phyloP scores from a whole-genome alignment of 2,113 vertebrate genomes.

The Salvator merianae region DNA sequence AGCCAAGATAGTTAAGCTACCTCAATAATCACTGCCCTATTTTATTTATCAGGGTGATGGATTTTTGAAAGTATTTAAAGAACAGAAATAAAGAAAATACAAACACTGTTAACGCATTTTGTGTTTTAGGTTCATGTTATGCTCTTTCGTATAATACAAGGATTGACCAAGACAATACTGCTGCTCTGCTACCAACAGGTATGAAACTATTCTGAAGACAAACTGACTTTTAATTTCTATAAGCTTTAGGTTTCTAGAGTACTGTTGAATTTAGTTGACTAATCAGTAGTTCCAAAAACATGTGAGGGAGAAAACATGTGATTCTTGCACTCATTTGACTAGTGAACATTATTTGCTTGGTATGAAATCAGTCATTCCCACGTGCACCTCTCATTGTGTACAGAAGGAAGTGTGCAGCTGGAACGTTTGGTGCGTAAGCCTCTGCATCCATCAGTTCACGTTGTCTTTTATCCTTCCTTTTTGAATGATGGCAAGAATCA shows the following conservation, averaged over 20 bases:
- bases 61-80: no score
- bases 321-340: not conserved
- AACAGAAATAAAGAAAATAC: not conserved
- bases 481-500: not conserved
- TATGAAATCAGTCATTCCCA: not conserved
- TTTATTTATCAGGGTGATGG: no score
- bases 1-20: not conserved
- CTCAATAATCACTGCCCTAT: no score
- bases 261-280: not conserved
- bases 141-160: conserved; percentile 84
- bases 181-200: conserved; percentile 87
- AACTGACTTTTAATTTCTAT: fast-evolving
- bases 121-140: conserved; percentile 79
- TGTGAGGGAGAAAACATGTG: not conserved
- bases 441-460: not conserved
- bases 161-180: conserved; percentile 88
- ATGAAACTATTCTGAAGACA: conserved; percentile 36
- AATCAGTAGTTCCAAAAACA: not conserved
- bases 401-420: not conserved
- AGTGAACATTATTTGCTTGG: not conserved
- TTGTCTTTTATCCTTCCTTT: not conserved
- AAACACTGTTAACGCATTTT: conserved; percentile 38
- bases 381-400: not conserved
- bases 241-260: not conserved
- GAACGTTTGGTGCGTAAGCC: not conserved